Base-by-base conservation (phyloP, 2,113 vertebrate genomes). In the Cromileptes altivelis region DNA sequence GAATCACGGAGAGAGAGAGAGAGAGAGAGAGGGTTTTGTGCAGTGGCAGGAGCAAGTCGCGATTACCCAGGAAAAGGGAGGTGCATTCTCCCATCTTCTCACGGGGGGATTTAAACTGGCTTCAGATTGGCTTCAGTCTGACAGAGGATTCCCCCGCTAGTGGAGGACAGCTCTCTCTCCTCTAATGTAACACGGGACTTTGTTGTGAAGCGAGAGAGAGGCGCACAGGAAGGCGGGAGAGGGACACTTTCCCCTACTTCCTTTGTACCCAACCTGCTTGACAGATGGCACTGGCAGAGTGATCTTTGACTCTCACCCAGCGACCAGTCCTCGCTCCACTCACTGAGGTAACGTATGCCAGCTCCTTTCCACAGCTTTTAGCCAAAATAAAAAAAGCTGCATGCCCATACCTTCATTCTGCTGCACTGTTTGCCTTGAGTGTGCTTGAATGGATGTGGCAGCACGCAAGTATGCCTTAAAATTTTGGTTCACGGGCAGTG, bases 231-330 rank as follows among this genome's bases (percentile, higher is more conserved):
- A 71, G 85, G 61, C 80, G 86, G 53, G 62, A 81, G 70, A 85
- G 72, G 50, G 63, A 78, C 82, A 86, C 75, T 81, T 75, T 55
- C 65, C 71, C 72, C 40, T 49, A 89, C 87, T 88, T 86, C 86
- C 90, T 76, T 85, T 91, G 56, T 72, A 78, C 33, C 86, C 77
- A 73, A 82, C 85, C 75, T 68, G 87, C 81, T 79, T 90, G 87
- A 90, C 93, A 94, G 91, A 95, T 93, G 94, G 90, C 79, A 85
- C 86, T 45, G 72, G 88, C 91, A 85, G 87, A 78, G 80, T 93
- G 92, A 94, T 93, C 93, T 91, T 84, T 92, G 89, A 92, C 89
- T 90, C 70, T 75, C 84, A 74, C 75, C 82, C 84, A 81, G 81
- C 70, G 67, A 85, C 70, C 70, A 7, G 63, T 65, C 25, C 73